Conservation (phyloP, 1,140 invertebrate species). For the Eumeta japonica region DNA sequence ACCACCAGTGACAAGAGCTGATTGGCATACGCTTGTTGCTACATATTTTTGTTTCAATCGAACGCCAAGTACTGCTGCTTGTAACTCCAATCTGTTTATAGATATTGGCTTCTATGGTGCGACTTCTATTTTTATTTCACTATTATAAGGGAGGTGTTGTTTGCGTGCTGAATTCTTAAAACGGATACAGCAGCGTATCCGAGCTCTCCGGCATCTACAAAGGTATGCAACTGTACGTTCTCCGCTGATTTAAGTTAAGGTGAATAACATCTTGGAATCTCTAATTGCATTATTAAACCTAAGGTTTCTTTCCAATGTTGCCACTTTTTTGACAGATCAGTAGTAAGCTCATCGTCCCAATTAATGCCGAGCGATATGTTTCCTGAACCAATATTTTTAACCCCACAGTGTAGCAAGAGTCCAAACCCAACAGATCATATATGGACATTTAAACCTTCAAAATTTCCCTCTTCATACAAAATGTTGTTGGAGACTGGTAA, state of each 20-base stretch:
- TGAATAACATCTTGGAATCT: not conserved
- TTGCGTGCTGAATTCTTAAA: constrained; percentile 2
- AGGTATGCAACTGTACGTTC: constrained; percentile 19
- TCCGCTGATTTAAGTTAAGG: not conserved
- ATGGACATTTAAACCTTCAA: too few relatives aligned
- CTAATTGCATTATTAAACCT: not conserved
- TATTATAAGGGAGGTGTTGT: not conserved
- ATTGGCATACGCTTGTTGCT: not conserved
- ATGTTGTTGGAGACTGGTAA: too few relatives aligned
- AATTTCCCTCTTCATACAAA: too few relatives aligned
- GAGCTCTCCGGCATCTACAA: constrained; percentile 16
- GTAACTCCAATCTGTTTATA: constrained; percentile 15
- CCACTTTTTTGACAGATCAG: not conserved
- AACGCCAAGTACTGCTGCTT: constrained; percentile 9
- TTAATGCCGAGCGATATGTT: not conserved
- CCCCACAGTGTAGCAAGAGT: too few relatives aligned
- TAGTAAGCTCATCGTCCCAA: not conserved
- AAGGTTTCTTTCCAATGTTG: not conserved
- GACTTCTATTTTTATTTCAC: constrained; percentile 4
- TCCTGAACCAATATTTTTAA: too few relatives aligned
- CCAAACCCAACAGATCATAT: too few relatives aligned
- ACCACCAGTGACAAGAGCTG: constrained; percentile 6
- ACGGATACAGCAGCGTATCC: constrained; percentile 14
- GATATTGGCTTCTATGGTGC: constrained; percentile 10
- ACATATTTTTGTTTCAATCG: constrained; percentile 5